Conservation (phyloP, 2,888 invertebrate genomes). For the Bombylius major region DNA sequence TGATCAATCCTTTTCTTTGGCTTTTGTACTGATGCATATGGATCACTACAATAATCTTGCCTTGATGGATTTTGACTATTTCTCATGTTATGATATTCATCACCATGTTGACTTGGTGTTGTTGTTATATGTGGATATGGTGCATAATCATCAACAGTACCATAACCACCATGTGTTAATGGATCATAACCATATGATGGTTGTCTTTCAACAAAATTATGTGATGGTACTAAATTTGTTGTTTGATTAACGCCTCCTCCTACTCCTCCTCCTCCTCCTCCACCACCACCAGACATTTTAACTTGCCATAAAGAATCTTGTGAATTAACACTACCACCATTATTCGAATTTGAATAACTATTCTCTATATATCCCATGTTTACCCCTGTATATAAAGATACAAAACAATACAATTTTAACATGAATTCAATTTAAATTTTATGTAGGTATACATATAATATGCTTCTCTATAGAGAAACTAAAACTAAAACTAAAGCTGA, state of each 20-base stretch:
- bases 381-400: slow-evolving; percentile 46
- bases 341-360: slow-evolving; percentile 85
- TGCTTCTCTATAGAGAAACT: too few relatives aligned
- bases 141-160: slow-evolving; percentile 71
- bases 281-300: slow-evolving; percentile 71
- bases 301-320: slow-evolving; percentile 91
- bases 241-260: slow-evolving; percentile 53
- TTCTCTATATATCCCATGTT: slow-evolving; percentile 86
- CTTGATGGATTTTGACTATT: slow-evolving; percentile 71
- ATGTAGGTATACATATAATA: too few relatives aligned
- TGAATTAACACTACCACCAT: slow-evolving; percentile 89
- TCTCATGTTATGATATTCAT: slow-evolving; percentile 57
- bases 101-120: slow-evolving; percentile 50
- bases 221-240: slow-evolving; percentile 46
- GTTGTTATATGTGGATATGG: slow-evolving; percentile 67
- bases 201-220: slow-evolving; percentile 51
- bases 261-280: too few relatives aligned
- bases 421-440: too few relatives aligned
- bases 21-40: slow-evolving; percentile 80
- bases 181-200: slow-evolving; percentile 66
- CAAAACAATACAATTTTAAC: not conserved
- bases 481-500: too few relatives aligned
- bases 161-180: slow-evolving; percentile 69
- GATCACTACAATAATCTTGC: slow-evolving; percentile 78
- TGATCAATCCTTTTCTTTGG: slow-evolving; percentile 78